phyloP scores from a whole-genome alignment of 1,140 invertebrate genomes.

The Plutomurus gul region DNA sequence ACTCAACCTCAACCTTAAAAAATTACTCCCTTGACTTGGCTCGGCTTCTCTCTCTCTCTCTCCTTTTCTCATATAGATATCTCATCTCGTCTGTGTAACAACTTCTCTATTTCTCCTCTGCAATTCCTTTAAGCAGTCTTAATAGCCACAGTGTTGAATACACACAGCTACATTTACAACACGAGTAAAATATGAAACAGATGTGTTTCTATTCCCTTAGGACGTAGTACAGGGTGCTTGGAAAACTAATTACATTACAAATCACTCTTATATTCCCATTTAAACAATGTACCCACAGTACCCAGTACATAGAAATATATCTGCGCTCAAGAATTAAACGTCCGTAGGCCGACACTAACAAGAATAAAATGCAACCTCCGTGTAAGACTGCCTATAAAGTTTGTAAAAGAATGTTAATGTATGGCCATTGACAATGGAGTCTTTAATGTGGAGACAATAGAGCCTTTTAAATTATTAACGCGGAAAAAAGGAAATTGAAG shows the following conservation, averaged over 20 bases:
- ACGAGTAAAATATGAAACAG: conserved; percentile 23
- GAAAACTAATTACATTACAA: conserved; percentile 21
- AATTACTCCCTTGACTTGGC: conserved; percentile 16
- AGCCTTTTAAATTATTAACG: conserved; percentile 18
- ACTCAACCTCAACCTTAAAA: conserved; percentile 27
- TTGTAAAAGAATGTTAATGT: too few species aligned
- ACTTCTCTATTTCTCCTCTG: not conserved
- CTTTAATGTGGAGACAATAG: conserved; percentile 16
- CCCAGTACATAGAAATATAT: not conserved
- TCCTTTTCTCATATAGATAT: not conserved
- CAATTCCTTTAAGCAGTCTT: not conserved
- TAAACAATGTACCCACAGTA: not conserved
- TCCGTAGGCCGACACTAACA: too few species aligned
- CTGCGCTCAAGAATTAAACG: not conserved
- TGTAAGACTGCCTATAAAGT: not conserved
- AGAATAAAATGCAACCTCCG: not conserved
- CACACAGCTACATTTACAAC: not conserved
- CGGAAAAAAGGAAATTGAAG: not conserved
- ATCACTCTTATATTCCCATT: not conserved
- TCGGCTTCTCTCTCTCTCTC: not conserved
- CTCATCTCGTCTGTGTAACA: not conserved
- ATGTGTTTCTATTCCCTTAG: conserved; percentile 16
- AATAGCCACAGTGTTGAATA: not conserved
- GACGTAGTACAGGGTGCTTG: conserved; percentile 9
- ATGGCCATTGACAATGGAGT: not conserved